Evolutionary conservation across 1,140 invertebrate species (phyloP).

Genomic region (Scylla paramamosain): DNA sequence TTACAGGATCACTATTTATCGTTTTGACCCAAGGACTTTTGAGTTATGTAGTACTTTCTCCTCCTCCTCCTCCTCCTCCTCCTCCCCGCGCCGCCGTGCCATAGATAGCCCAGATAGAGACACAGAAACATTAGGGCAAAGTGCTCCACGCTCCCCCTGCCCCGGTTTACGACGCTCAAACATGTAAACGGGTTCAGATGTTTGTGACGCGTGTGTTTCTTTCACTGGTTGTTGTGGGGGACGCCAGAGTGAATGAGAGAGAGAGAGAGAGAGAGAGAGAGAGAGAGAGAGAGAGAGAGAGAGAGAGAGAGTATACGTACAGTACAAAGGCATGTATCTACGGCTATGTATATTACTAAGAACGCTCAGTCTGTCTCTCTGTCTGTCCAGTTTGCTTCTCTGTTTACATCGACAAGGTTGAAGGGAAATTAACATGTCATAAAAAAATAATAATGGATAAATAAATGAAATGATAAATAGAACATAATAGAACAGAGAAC

Average conservation of each 20-base stretch:
- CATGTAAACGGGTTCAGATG: not conserved
- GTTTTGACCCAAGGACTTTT: not conserved
- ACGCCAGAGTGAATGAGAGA: not conserved
- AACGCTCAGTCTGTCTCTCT: too few species aligned
- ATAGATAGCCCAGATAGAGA: not conserved
- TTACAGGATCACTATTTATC: not conserved
- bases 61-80: not conserved
- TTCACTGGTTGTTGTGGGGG: not conserved
- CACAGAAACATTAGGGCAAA: not conserved
- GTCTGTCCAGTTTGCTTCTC: too few species aligned
- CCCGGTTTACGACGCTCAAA: not conserved
- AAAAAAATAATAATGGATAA: too few species aligned
- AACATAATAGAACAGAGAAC: too few species aligned
- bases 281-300: too few species aligned
- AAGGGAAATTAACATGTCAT: too few species aligned
- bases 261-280: slow-evolving; percentile 18
- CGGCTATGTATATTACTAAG: too few species aligned
- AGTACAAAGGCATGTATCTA: too few species aligned
- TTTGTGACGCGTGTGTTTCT: not conserved
- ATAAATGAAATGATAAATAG: too few species aligned
- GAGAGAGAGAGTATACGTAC: too few species aligned
- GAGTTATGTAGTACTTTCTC: not conserved
- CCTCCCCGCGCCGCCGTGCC: not conserved
- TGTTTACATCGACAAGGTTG: too few species aligned
- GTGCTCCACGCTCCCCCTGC: not conserved